Evolutionary conservation across 2,797 vertebrate genomes (phyloP).

Genomic region (Phalloptychus januarius): DNA sequence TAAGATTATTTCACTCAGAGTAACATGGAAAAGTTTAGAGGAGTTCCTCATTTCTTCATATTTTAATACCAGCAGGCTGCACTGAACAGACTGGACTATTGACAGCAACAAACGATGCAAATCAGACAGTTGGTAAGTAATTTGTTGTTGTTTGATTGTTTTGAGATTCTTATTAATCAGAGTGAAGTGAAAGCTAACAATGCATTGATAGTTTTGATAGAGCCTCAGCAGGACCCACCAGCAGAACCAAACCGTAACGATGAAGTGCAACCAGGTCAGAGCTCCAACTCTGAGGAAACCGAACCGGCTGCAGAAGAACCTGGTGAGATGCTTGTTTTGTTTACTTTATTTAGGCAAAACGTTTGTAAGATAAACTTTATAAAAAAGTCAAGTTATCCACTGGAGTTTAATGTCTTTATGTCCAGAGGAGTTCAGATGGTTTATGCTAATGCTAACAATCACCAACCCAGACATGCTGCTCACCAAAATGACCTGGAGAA

Average conservation of each 20-base stretch:
- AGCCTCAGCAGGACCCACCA: background rate
- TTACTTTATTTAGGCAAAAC: background rate
- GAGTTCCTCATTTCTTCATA: too few relatives aligned
- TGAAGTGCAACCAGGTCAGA: background rate
- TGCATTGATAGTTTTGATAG: background rate
- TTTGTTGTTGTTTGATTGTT: too few relatives aligned
- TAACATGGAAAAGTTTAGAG: too few relatives aligned
- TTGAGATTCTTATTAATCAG: background rate
- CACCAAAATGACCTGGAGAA: too few relatives aligned
- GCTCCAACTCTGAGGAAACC: background rate
- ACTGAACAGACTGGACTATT: too few relatives aligned
- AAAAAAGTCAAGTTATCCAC: background rate
- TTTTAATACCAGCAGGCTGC: too few relatives aligned
- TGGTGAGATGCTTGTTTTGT: background rate
- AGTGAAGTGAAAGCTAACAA: background rate
- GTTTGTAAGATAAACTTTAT: too few relatives aligned
- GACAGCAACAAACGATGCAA: accelerated
- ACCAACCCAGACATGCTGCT: too few relatives aligned
- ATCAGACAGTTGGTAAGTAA: background rate
- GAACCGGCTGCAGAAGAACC: background rate
- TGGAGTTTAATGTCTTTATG: too few relatives aligned
- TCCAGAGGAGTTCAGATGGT: too few relatives aligned
- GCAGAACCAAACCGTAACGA: background rate
- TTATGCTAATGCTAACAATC: too few relatives aligned
- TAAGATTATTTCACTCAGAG: background rate